These are phyloP conservation scores for Agrilus mali DNA, from an alignment of 2,888 invertebrate genomes.

Conservation along the genomic window DNA sequence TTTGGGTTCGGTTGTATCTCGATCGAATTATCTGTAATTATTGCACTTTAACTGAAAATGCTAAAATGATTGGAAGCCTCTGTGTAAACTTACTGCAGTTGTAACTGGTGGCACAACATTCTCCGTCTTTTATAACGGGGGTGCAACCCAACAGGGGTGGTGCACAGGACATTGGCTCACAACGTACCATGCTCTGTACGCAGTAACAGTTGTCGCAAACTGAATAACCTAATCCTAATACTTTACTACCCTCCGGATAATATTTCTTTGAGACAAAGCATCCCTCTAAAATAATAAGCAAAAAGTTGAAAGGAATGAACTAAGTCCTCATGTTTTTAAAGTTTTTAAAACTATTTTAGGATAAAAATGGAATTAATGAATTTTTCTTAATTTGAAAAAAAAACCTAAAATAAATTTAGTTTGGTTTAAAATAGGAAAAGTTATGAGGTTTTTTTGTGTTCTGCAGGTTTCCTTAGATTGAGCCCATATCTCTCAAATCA, in stretches of 20 bases:
- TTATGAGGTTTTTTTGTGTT: no score
- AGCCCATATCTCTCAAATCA: no score
- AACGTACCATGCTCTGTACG: slow-evolving; percentile 56
- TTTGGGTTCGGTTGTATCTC: slow-evolving; percentile 39
- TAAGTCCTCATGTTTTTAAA: no score
- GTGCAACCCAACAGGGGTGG: slow-evolving; percentile 62
- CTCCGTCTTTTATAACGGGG: slow-evolving; percentile 61
- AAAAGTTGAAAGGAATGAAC: no score
- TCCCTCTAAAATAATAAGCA: slow-evolving; percentile 31
- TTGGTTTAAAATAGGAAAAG: no score
- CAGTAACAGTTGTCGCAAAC: slow-evolving; percentile 74
- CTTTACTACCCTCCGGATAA: slow-evolving; percentile 60
- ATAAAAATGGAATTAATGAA: no score
- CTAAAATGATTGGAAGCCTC: slow-evolving; percentile 9
- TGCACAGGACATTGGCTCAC: slow-evolving; percentile 64
- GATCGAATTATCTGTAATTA: slow-evolving; percentile 35
- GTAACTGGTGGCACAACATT: slow-evolving; percentile 77
- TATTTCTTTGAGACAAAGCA: slow-evolving; percentile 48
- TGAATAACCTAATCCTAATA: slow-evolving; percentile 42
- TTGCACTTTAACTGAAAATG: slow-evolving; percentile 1
- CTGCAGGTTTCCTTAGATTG: no score
- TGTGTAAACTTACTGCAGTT: slow-evolving; percentile 53
- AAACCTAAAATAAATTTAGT: no score
- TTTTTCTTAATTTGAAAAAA: no score
- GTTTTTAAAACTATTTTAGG: no score